Evolutionary conservation across 2,888 invertebrate species (phyloP).

Genomic region (Tetanocera ferruginea): DNA sequence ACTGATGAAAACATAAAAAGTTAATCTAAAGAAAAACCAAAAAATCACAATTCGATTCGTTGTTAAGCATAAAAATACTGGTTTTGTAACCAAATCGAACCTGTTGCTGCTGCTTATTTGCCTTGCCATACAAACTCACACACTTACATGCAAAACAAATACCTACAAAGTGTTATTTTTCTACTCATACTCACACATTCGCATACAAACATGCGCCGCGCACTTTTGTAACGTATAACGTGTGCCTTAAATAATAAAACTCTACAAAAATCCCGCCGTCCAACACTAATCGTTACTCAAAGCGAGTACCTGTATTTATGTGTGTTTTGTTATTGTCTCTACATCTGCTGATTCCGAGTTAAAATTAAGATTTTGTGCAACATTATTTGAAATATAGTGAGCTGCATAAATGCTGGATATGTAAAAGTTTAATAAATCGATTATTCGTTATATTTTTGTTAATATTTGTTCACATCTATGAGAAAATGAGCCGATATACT

Average conservation of each 20-base stretch:
- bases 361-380: no score
- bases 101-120: conserved; percentile 42
- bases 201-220: conserved; percentile 15
- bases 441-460: conserved; percentile 1
- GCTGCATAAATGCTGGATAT: no score
- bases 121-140: neutral
- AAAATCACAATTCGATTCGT: neutral
- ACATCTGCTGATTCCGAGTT: neutral
- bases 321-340: neutral
- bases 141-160: neutral
- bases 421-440: neutral
- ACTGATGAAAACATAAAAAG: neutral
- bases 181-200: conserved; percentile 11
- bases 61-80: conserved; percentile 39
- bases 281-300: neutral
- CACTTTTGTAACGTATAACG: conserved; percentile 16
- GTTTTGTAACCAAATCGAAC: conserved; percentile 39
- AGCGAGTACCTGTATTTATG: neutral
- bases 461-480: no score
- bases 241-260: neutral
- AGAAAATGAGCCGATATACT: no score
- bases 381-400: no score
- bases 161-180: no score
- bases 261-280: conserved; percentile 9
- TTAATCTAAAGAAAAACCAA: neutral